These are phyloP conservation scores for Macrosteles quadrilineatus DNA, from an alignment of 1,140 invertebrate genomes.

Conservation along the genomic window DNA sequence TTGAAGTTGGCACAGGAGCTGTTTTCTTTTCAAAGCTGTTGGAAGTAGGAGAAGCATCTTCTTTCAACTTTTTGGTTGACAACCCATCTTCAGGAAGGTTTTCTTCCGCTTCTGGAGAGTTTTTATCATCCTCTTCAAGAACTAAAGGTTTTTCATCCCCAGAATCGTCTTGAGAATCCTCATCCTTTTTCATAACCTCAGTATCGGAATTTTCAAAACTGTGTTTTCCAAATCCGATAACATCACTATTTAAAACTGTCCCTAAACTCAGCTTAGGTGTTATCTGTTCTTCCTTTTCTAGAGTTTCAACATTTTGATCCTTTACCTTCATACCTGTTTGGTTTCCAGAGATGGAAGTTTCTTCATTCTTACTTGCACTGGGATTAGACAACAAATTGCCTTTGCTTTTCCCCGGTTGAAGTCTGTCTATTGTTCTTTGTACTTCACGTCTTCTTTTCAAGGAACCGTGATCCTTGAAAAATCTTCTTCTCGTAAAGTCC, in stretches of 20 bases:
- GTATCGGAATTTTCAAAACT: constrained; percentile 28
- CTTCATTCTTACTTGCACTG: constrained; percentile 35
- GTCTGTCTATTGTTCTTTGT: constrained; percentile 75
- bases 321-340: constrained; percentile 48
- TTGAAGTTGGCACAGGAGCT: constrained; percentile 49
- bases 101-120: constrained; percentile 36
- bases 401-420: constrained; percentile 83
- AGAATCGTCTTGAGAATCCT: constrained; percentile 45
- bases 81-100: constrained; percentile 38
- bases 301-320: constrained; percentile 56
- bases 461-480: constrained; percentile 40
- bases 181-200: constrained; percentile 41
- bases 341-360: constrained; percentile 1
- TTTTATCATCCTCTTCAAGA: constrained; percentile 30
- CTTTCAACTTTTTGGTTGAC: constrained; percentile 37
- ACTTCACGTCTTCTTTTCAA: constrained; percentile 65
- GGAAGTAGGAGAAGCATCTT: constrained; percentile 44
- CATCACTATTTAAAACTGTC: constrained; percentile 67
- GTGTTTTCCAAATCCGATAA: constrained; percentile 44
- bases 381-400: constrained; percentile 69
- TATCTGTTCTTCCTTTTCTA: constrained; percentile 59
- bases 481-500: constrained; percentile 39
- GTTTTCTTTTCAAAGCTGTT: constrained; percentile 38
- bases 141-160: constrained; percentile 45
- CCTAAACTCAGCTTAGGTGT: constrained; percentile 79